phyloP scores from a whole-genome alignment of 2,797 vertebrate species.

The Bradypodion ventrale region DNA sequence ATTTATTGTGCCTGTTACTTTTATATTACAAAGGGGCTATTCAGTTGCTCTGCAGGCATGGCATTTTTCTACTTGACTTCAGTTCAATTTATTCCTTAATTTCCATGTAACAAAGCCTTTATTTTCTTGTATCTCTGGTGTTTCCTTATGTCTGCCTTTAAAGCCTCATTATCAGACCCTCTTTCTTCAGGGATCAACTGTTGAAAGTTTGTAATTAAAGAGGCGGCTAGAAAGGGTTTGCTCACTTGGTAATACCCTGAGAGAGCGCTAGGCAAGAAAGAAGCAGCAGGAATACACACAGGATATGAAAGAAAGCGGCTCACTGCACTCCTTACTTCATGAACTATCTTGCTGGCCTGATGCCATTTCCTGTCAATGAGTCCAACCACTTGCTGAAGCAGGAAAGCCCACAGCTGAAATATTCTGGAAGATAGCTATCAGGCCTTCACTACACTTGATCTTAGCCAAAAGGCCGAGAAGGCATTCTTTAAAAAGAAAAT shows the following conservation, averaged over 20 bases:
- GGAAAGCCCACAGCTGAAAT: too few species aligned
- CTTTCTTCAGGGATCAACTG: fast-evolving
- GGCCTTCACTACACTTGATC: too few species aligned
- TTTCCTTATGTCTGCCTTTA: background rate
- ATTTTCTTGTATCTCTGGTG: background rate
- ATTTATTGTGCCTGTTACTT: slow-evolving; percentile 38
- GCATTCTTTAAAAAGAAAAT: too few species aligned
- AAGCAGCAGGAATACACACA: background rate
- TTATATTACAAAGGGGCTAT: slow-evolving; percentile 3
- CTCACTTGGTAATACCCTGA: slow-evolving; percentile 30
- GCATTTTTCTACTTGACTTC: slow-evolving; percentile 13
- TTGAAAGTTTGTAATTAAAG: slow-evolving; percentile 14
- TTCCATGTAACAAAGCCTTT: background rate
- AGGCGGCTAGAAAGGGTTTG: background rate
- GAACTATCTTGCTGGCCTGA: background rate
- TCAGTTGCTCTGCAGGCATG: slow-evolving; percentile 15
- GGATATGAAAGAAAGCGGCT: background rate
- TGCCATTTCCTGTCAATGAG: background rate
- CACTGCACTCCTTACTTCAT: background rate
- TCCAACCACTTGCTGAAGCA: too few species aligned
- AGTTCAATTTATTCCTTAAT: background rate
- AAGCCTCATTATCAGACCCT: fast-evolving
- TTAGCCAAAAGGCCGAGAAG: too few species aligned
- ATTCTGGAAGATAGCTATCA: too few species aligned
- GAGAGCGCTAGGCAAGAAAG: background rate